Evolutionary conservation across 2,797 vertebrate species (phyloP), one percentile per base, ranked within the genome.

Genomic region (Alcedo quadribrachys): DNA sequence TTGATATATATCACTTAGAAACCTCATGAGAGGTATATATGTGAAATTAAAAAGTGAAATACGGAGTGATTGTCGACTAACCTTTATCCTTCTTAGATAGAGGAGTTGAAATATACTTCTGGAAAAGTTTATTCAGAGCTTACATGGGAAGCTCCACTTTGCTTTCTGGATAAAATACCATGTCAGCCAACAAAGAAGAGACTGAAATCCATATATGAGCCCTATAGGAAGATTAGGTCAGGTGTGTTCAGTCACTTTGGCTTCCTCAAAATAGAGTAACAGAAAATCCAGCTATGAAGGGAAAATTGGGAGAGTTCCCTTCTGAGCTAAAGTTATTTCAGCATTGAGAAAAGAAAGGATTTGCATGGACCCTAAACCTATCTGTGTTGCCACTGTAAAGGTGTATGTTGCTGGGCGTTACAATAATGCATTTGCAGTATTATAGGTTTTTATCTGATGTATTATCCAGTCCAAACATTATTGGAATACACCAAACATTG

Each of bases 231-330:
- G 43, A 73, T 78, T 53, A 84, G 48, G 80, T 89, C 69, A 75
- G 65, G n/a, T 75, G 17, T 3, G 1, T 80, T 89, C 75, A 87
- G 68, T 71, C 35, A 53, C 60, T 81, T 89, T 45, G 24, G 19
- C 57, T 92, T 92, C 77, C 80, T 86, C 87, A 77, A 83, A 77
- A 93, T 5, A 85, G 55, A 79, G 76, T 89, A 73, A 85, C 51
- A 83, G 67, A 90, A 90, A 70, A 35, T 45, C 73, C 62, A 75
- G 30, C 79, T 60, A 42, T 50, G 82, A 89, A 81, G 74, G 25
- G 46, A 76, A 89, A 92, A 89, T 42, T 62, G 85, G 65, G 54
- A 73, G 22, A 25, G 32, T 78, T 85, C 27, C 28, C 45, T 79
- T 92, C 66, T 62, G 33, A 85, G 66, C 32, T 89, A 17, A 85